Conservation (phyloP, 2,113 vertebrate genomes). For the Plecotus auritus region DNA sequence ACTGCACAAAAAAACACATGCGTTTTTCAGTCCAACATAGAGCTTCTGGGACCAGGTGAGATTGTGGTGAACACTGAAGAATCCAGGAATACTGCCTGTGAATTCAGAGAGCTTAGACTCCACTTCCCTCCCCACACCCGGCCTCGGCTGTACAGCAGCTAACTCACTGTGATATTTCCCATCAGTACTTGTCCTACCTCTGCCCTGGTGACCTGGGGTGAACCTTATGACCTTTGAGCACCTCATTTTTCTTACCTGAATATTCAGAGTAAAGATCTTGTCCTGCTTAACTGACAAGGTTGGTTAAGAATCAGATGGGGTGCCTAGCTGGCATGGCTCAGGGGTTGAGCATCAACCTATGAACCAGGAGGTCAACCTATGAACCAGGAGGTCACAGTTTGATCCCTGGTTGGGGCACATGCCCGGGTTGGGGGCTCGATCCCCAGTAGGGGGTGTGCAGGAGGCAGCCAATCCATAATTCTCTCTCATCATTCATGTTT, state of each 20-base stretch:
- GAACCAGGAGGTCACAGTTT: too few relatives aligned
- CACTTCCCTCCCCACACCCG: fast-evolving
- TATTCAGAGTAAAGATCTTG: background rate
- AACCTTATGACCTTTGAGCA: background rate
- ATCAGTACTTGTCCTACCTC: background rate
- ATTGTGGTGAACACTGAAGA: background rate
- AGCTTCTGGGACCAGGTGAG: background rate
- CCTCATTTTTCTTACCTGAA: background rate
- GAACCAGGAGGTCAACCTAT: too few relatives aligned
- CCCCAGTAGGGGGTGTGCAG: too few relatives aligned
- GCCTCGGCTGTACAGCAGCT: background rate
- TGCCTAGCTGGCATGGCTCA: too few relatives aligned
- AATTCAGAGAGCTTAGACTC: background rate
- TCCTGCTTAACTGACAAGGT: background rate
- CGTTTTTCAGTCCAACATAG: background rate
- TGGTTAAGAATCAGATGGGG: too few relatives aligned
- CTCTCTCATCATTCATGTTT: too few relatives aligned
- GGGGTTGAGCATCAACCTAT: too few relatives aligned
- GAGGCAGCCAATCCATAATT: too few relatives aligned
- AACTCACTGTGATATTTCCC: background rate
- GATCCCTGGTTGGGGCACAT: too few relatives aligned
- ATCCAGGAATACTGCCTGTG: background rate
- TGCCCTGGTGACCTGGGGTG: background rate
- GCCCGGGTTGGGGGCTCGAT: too few relatives aligned
- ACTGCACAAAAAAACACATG: background rate